phyloP scores from a whole-genome alignment of 2,797 vertebrate genomes.

The Lateolabrax maculatus region DNA sequence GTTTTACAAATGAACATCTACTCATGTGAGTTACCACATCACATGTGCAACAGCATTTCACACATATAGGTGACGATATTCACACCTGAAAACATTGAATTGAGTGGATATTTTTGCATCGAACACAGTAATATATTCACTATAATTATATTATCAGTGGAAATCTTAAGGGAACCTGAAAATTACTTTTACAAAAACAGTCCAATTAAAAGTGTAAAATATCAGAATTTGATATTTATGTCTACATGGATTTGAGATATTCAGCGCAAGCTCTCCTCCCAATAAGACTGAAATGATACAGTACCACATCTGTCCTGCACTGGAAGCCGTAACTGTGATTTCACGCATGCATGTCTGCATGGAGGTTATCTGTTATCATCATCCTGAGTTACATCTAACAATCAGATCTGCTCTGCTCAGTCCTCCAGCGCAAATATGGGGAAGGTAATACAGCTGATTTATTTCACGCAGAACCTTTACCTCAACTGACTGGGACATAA shows the following conservation, averaged over 20 bases:
- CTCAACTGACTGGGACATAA: not conserved
- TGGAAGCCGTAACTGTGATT: not conserved
- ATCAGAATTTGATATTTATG: not conserved
- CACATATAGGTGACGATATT: not conserved
- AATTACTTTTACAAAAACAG: not conserved
- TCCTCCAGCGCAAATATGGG: not conserved
- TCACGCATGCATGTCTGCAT: not conserved
- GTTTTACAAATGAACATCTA: not conserved
- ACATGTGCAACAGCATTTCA: not conserved
- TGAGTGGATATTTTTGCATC: not conserved
- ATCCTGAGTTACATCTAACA: not conserved
- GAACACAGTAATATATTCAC: not conserved
- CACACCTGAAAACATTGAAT: not conserved
- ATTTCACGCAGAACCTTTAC: not conserved
- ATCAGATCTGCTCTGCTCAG: not conserved
- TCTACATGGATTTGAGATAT: not conserved
- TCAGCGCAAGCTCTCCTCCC: not conserved
- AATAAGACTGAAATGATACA: not conserved
- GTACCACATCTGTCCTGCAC: not conserved
- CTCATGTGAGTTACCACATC: not conserved
- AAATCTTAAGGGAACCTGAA: not conserved
- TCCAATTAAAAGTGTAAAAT: not conserved
- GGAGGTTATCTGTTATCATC: slow-evolving; percentile 6
- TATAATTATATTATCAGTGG: not conserved
- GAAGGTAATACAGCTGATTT: not conserved